Percentiles rank a stretch among this genome's conserved stretches.
These are phyloP conservation scores for Erebia palarica DNA, from an alignment of 2,888 invertebrate species.

Conservation along the genomic window DNA sequence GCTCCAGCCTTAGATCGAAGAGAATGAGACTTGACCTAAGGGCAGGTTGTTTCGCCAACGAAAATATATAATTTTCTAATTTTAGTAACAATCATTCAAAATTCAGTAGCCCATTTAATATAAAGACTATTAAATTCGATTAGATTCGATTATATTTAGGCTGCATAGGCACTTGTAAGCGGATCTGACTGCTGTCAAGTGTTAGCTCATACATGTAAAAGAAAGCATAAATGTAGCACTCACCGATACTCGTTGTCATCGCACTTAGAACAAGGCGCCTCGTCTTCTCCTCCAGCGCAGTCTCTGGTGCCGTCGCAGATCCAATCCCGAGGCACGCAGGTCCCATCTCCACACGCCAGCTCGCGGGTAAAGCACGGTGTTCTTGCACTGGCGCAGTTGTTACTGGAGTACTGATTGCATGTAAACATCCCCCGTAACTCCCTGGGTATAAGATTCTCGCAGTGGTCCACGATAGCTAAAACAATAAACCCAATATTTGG, in stretches of 20 bases:
- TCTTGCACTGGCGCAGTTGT: constrained; percentile 79
- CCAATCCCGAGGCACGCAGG: constrained; percentile 84
- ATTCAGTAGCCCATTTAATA: too few relatives aligned
- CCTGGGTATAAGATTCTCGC: constrained; percentile 82
- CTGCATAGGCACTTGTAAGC: too few relatives aligned
- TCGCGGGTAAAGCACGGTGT: constrained; percentile 80
- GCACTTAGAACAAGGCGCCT: constrained; percentile 75
- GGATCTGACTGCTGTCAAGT: too few relatives aligned
- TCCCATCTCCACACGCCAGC: constrained; percentile 81
- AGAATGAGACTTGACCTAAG: too few relatives aligned
- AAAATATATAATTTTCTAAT: too few relatives aligned
- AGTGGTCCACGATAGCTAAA: constrained; percentile 84
- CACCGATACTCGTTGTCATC: constrained; percentile 66
- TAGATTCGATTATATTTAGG: too few relatives aligned
- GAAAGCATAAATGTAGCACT: background rate
- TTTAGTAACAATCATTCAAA: too few relatives aligned
- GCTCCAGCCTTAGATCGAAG: too few relatives aligned
- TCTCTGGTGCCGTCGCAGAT: constrained; percentile 84
- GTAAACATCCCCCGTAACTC: constrained; percentile 82
- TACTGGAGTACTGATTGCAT: constrained; percentile 83
- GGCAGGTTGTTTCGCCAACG: too few relatives aligned
- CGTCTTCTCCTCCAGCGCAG: constrained; percentile 85
- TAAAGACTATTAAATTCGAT: too few relatives aligned
- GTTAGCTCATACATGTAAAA: too few relatives aligned
- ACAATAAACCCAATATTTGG: constrained; percentile 30